Evolutionary conservation across 2,113 vertebrate species (phyloP), one percentile per base, ranked within the genome.

Genomic region (Mormoops blainvillei): DNA sequence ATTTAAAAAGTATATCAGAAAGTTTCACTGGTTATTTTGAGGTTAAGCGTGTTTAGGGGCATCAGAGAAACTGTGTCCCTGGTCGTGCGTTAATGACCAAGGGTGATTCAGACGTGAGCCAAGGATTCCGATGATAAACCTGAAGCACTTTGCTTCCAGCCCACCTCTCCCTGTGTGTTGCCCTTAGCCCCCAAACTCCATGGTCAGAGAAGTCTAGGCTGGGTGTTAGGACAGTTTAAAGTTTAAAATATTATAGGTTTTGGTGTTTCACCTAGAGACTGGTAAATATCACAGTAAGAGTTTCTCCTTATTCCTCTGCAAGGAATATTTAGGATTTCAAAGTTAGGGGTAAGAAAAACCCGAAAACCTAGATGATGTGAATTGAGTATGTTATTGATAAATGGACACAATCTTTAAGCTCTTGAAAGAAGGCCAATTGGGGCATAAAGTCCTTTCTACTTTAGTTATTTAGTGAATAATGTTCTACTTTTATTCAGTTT

Each of bases 381-480:
- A 74, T 78, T 4, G 45, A 48, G 13, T n/a, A 50, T 52, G 36
- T 70, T 61, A 73, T 54, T 84, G 56, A 83, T 65, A 84, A 48
- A 61, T 95, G 16, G 76, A 52, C 12, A 48, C 7, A 81, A 41
- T 67, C n/a, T 68, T 43, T 80, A 38, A 87, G 33, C 38, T 24
- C 26, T 76, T 95, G 33, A 84, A 89, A 61, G 38, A 54, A 78
- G 61, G 24, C 10, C 71, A 43, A 11, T 43, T 91, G 87, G 52
- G 50, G 11, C 28, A 58, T 56, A 61, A 24, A 41, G 93, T 50
- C 38, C 16, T 92, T 86, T 93, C 24, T 87, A 73, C 54, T 83
- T 96, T 63, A 86, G 48, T 89, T 96, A 91, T 80, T 96, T 94
- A 94, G 54, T 1, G 16, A 76, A 73, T 71, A 85, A 86, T 63